phyloP scores from a whole-genome alignment of 2,888 invertebrate species.

The Lasioglossum marginatum region DNA sequence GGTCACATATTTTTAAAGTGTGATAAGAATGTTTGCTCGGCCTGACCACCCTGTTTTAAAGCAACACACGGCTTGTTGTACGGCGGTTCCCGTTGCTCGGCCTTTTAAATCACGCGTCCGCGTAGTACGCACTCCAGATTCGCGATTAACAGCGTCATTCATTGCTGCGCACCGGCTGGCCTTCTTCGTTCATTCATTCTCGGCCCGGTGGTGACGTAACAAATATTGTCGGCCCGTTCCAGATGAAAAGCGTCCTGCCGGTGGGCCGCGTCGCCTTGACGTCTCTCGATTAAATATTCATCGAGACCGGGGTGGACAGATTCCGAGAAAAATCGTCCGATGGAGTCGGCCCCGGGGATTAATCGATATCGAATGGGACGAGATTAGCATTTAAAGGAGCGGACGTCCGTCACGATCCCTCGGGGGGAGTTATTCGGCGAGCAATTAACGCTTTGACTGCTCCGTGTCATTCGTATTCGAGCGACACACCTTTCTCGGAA shows the following conservation, averaged over 20 bases:
- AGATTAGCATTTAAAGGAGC: slow-evolving; percentile 74
- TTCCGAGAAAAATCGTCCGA: slow-evolving; percentile 17
- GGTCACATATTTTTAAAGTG: neutral
- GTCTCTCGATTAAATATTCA: slow-evolving; percentile 30
- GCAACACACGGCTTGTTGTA: neutral
- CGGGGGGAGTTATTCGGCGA: slow-evolving; percentile 18
- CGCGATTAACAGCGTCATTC: slow-evolving; percentile 54
- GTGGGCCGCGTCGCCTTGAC: neutral
- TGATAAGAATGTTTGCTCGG: neutral
- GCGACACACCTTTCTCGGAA: neutral
- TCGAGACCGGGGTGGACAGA: neutral
- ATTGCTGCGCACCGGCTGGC: slow-evolving; percentile 20
- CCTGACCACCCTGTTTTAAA: neutral
- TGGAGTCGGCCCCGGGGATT: slow-evolving; percentile 44
- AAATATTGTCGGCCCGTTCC: slow-evolving; percentile 34
- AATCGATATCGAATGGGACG: slow-evolving; percentile 67
- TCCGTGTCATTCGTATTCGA: neutral
- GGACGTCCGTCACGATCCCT: slow-evolving; percentile 60
- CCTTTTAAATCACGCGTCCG: slow-evolving; percentile 44
- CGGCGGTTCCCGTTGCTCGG: slow-evolving; percentile 27
- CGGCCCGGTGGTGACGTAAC: slow-evolving; percentile 40
- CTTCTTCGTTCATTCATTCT: slow-evolving; percentile 55
- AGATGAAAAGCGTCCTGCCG: slow-evolving; percentile 17
- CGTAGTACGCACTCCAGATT: slow-evolving; percentile 49
- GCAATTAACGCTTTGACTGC: slow-evolving; percentile 3